Base-by-base conservation (phyloP, 2,113 vertebrate genomes). In the Hemichromis elongatus region DNA sequence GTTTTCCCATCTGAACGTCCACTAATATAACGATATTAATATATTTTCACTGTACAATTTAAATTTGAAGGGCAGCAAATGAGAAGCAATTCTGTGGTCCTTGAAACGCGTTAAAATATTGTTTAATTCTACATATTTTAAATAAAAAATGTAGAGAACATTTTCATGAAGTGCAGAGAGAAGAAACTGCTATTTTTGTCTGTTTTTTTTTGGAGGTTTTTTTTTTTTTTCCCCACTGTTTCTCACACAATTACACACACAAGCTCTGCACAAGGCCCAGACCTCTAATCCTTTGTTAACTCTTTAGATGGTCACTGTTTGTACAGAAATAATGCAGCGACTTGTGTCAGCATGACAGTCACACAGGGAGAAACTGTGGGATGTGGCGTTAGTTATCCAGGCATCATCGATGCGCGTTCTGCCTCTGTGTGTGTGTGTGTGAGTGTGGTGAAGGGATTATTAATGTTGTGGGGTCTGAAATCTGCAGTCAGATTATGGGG, bases 221-320 rank as follows among this genome's bases (percentile, higher is more conserved):
- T n/a, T n/a, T n/a, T n/a, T n/a, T n/a, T n/a, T n/a, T n/a, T n/a
- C n/a, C 70, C 79, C 5, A 9, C 16, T 21, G 50, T 63, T 42
- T 11, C 35, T 42, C 45, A 52, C 73, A 80, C 75, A 77, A 52
- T 84, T 54, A 86, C 28, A 68, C 28, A 70, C 79, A 37, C 16
- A 7, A 45, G 28, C 85, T 59, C 47, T 37, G 19, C 3, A 35
- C 53, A 42, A 84, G 85, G 80, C 89, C 84, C 53, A 13, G 75
- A 56, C 92, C 52, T 90, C 94, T 94, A 91, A 91, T 88, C 93
- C 93, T 95, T 95, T 90, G 89, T 95, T 95, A 95, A 89, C 90
- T 92, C 88, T 66, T 66, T 87, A 14, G 80, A 92, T 92, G 86
- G 85, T 89, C 81, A 88, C 92, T 93, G 91, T 91, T 82, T 13